phyloP scores from a whole-genome alignment of 2,113 vertebrate genomes.

The Gadus macrocephalus region DNA sequence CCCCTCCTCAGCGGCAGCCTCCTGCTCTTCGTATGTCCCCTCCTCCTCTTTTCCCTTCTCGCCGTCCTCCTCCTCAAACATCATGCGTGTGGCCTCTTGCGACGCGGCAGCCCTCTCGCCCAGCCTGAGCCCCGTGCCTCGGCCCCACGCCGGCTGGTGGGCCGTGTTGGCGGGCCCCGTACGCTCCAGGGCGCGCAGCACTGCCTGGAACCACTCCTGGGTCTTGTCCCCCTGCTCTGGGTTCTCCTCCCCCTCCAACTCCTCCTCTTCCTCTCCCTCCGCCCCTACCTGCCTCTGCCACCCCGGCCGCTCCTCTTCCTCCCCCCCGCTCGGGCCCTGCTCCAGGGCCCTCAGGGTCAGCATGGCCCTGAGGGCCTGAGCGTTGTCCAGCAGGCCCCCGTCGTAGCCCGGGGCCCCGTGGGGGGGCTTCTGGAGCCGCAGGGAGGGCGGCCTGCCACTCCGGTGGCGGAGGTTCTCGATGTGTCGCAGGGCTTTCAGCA shows the following conservation, averaged over 20 bases:
- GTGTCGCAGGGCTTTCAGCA: conserved; percentile 92
- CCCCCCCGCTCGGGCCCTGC: conserved; percentile 62
- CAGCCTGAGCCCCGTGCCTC: conserved; percentile 42
- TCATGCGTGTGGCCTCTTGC: conserved; percentile 70
- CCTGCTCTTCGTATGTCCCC: conserved; percentile 38
- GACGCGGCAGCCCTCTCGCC: conserved; percentile 67
- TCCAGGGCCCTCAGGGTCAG: conserved; percentile 66
- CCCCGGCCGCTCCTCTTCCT: conserved; percentile 10
- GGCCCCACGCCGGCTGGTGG: conserved; percentile 34
- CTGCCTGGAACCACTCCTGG: conserved; percentile 81
- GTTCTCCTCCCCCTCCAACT: conserved; percentile 55
- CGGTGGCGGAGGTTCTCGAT: conserved; percentile 86
- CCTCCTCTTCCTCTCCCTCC: conserved; percentile 71
- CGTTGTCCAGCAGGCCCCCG: conserved; percentile 32
- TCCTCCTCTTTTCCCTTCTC: conserved; percentile 60
- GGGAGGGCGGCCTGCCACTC: conserved; percentile 53
- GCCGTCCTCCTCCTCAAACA: conserved; percentile 66
- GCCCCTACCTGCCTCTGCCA: conserved; percentile 17
- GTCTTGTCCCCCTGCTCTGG: conserved; percentile 79
- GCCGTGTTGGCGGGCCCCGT: conserved; percentile 70
- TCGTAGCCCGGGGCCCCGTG: conserved; percentile 58
- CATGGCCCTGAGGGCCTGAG: conserved; percentile 62
- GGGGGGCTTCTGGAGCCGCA: conserved; percentile 33
- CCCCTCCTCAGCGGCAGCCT: conserved; percentile 8
- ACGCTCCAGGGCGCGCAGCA: conserved; percentile 82